Conservation (phyloP, 2,113 vertebrate genomes). For the Calonectris borealis region DNA sequence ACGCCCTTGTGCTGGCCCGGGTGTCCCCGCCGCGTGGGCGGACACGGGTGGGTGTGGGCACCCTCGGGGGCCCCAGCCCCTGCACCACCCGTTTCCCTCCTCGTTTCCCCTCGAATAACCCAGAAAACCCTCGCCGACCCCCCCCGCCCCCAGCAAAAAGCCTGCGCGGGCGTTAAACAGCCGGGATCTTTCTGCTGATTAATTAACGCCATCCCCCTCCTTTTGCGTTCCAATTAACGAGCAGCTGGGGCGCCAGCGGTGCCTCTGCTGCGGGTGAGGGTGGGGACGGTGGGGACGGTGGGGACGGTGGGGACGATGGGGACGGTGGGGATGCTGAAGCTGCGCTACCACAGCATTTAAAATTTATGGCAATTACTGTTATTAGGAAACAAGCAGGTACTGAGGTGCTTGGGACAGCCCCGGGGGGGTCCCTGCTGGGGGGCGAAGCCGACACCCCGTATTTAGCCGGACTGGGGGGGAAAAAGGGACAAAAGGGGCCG, state of each 20-base stretch:
- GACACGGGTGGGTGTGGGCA: too few species aligned
- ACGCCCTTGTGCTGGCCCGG: background rate
- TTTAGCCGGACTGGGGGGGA: accelerated
- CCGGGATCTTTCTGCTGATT: background rate
- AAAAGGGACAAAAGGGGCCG: accelerated
- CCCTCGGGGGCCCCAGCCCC: background rate
- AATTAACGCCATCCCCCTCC: background rate
- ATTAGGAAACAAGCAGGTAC: accelerated
- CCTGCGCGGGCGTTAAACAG: background rate
- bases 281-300: background rate
- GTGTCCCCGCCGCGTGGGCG: background rate
- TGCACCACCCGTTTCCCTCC: background rate
- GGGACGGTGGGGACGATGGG: too few species aligned
- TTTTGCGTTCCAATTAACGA: background rate
- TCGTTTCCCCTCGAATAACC: background rate
- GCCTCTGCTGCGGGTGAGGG: background rate
- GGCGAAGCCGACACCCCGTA: background rate
- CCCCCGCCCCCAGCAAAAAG: background rate
- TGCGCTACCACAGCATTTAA: background rate
- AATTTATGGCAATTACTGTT: too few species aligned
- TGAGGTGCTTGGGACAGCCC: too few species aligned
- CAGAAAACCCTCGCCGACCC: too few species aligned
- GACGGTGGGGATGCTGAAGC: background rate
- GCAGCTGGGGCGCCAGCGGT: background rate
- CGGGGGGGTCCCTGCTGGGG: accelerated